Base-by-base conservation (phyloP, 2,888 invertebrate genomes). In the Cataglyphis livida region DNA sequence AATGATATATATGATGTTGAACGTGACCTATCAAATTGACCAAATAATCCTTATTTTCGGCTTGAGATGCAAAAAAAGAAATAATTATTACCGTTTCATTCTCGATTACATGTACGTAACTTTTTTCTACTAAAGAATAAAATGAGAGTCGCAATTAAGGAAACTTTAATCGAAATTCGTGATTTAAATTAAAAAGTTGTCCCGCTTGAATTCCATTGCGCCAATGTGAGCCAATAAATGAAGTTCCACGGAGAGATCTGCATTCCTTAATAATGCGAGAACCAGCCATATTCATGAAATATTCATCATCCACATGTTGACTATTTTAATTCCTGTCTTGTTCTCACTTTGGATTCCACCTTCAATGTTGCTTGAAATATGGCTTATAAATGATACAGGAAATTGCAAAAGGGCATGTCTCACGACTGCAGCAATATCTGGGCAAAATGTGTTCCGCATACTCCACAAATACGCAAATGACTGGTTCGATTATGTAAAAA, bases 141-240 rank as follows among this genome's bases (percentile, higher is more conserved):
- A 12, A 25, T 41, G 41, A 32, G n/a, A 12, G 6, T 54, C 28
- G 59, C 32, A 59, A 68, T 78, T 59, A 68, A 32, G 18, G 57
- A 68, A 78, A 78, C 54, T 78, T 65, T 57, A 66, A 78, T 78
- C 15, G 78, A 73, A 73, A 61, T 74, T 61, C 44, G 61, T 62
- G 61, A 74, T 74, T 74, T 32, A 32, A 62, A 74, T 74, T 44
- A 41, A 74, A 74, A 74, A 74, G 32, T 74, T 74, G 21, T 15
- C 15, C 61, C 44, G 12, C n/a, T 15, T n/a, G 21, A 18, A 7
- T 28, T 73, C n/a, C 44, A 61, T n/a, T 61, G 59, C 44, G 3
- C 28, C 57, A 51, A n/a, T 51, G 10, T 44, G n/a, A 61, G 44
- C 48, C 74, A 74, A 48, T 74, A 62, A 48, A 74, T 48, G 61